phyloP scores from a whole-genome alignment of 2,888 invertebrate species.

The Troides oblongomaculatus region DNA sequence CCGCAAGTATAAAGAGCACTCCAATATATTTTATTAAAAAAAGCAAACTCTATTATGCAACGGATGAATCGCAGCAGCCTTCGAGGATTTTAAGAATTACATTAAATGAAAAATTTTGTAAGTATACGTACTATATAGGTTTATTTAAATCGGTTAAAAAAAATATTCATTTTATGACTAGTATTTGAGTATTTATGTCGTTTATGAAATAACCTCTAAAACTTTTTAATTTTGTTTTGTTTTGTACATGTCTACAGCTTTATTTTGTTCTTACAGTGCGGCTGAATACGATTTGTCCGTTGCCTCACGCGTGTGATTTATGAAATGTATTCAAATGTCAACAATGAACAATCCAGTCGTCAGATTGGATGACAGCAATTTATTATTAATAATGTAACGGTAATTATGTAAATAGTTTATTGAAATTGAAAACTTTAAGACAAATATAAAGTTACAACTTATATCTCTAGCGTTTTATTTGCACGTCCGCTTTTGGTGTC shows the following conservation, averaged over 20 bases:
- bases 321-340: constrained; percentile 18
- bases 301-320: constrained; percentile 1
- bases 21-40: neutral
- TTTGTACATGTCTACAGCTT: neutral
- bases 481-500: neutral
- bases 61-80: constrained; percentile 7
- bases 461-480: constrained; percentile 24
- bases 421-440: constrained; percentile 29
- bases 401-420: constrained; percentile 31
- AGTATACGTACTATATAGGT: no score
- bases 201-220: neutral
- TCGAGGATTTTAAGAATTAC: neutral
- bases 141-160: no score
- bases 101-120: neutral
- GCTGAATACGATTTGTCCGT: constrained; percentile 17
- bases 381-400: constrained; percentile 26
- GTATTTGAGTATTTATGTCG: neutral
- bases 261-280: neutral
- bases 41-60: neutral
- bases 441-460: constrained; percentile 30
- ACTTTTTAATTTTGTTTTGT: neutral
- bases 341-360: constrained; percentile 23
- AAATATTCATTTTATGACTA: neutral
- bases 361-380: constrained; percentile 12
- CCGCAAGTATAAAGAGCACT: constrained; percentile 18